Base-by-base conservation (phyloP, 2,888 invertebrate species). In the Mimumesa dahlbomi region DNA sequence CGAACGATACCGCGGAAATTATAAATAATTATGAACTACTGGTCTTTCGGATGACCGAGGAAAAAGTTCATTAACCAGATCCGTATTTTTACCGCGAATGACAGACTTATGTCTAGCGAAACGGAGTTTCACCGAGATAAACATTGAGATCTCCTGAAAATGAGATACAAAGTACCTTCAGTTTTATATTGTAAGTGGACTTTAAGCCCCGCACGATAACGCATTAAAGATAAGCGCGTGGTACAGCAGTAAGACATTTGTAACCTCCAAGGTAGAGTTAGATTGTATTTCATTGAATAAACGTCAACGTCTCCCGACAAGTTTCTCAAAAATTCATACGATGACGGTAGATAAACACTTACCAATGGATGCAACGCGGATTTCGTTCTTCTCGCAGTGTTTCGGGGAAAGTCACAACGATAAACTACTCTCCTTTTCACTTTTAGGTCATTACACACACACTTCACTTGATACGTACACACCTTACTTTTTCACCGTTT, bases 251-350 rank as follows among this genome's bases (percentile, higher is more conserved):
- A 63, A 63, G 42, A 53, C 11, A 29, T 36, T 65, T 54, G n/a
- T 14, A 54, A 42, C 34, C 34, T 38, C 11, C 22, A 29, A 67
- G 34, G 31, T 22, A 31, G 11, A 21, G 31, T 21, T 19, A 16
- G 25, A n/a, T n/a, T n/a, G 19, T 5, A 22, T 50, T 14, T 43
- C 18, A 7, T 29, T n/a, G 22, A 21, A 40, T 22, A 19, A 31
- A 46, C 54, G 45, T 57, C 53, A 21, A 54, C 70, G 71, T n/a
- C 34, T 69, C 64, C 54, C 71, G 18, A 49, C 52, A 18, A 21
- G 19, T 13, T 50, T 16, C n/a, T n/a, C n/a, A n/a, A n/a, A n/a
- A n/a, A n/a, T n/a, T n/a, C n/a, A n/a, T n/a, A n/a, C n/a, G n/a
- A n/a, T n/a, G 16, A 29, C 1, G 1, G 9, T 1, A 25, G 19